phyloP scores from a whole-genome alignment of 2,888 invertebrate species.

The Patella ulyssiponensis region DNA sequence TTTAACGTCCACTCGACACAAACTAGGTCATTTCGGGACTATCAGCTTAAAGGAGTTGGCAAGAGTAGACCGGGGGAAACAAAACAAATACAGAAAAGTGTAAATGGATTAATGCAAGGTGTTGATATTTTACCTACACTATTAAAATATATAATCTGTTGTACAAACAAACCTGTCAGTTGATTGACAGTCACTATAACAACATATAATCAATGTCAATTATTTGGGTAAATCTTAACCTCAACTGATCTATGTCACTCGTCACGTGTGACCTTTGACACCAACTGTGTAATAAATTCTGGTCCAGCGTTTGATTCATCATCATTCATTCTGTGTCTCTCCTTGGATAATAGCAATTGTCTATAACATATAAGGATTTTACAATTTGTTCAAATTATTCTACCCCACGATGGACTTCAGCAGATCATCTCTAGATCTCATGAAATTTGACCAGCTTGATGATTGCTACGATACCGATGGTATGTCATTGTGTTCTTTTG shows the following conservation, averaged over 20 bases:
- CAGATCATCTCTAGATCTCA: not conserved
- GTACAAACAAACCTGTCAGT: too few relatives aligned
- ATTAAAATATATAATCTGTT: too few relatives aligned
- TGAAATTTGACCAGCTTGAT: conserved; percentile 1
- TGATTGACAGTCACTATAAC: not conserved
- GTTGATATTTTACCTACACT: too few relatives aligned
- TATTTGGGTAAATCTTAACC: not conserved
- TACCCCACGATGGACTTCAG: not conserved
- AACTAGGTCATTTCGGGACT: too few relatives aligned
- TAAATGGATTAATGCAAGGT: too few relatives aligned
- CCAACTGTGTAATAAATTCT: not conserved
- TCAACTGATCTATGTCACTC: not conserved
- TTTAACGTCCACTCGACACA: too few relatives aligned
- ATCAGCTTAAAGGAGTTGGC: too few relatives aligned
- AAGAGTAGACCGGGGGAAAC: too few relatives aligned
- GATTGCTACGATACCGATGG: not conserved
- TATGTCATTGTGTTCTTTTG: not conserved
- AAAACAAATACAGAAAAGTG: too few relatives aligned
- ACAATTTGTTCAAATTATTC: not conserved
- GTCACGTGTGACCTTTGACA: conserved; percentile 9
- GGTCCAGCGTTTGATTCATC: not conserved
- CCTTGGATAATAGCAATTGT: not conserved
- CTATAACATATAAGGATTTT: not conserved
- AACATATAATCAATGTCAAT: conserved; percentile 10
- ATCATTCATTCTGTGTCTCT: not conserved